phyloP scores from a whole-genome alignment of 53 echinoderm and acorn worm species.

The Hippasteria phrygiana region DNA sequence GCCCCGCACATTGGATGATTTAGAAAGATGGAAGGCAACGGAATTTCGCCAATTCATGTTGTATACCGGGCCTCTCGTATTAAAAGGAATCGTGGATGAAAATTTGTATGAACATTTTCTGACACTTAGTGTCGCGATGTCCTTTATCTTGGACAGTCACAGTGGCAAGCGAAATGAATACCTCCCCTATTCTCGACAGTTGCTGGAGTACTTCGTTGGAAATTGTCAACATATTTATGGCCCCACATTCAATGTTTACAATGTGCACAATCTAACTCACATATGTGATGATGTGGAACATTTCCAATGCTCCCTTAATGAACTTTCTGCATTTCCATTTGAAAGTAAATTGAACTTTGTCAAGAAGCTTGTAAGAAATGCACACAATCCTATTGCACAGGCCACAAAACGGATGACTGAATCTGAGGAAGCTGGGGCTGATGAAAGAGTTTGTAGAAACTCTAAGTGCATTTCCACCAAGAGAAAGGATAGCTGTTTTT shows the following conservation, averaged over 20 bases:
- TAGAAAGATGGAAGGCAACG: conserved; percentile 46
- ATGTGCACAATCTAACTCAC: conserved; percentile 40
- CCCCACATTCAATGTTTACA: conserved; percentile 36
- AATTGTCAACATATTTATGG: conserved; percentile 35
- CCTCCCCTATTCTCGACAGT: conserved; percentile 41
- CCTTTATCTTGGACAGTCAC: conserved; percentile 6
- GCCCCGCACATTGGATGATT: conserved; percentile 20
- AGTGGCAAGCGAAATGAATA: conserved; percentile 42
- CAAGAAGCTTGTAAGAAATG: conserved; percentile 50
- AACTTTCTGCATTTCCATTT: conserved; percentile 48
- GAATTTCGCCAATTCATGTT: conserved; percentile 45
- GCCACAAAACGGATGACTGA: conserved; percentile 34
- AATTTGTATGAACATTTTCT: conserved; percentile 45
- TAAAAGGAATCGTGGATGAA: conserved; percentile 12
- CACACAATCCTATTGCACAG: conserved; percentile 49
- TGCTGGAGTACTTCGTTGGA: conserved; percentile 41
- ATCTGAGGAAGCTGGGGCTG: conserved; percentile 25
- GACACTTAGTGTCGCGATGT: conserved; percentile 8
- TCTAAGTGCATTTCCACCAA: not conserved
- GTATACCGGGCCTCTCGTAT: conserved; percentile 43
- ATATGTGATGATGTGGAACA: conserved; percentile 30
- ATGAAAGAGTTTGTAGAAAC: not conserved
- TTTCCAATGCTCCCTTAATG: conserved; percentile 43
- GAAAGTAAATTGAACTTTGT: conserved; percentile 39
- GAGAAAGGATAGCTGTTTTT: conserved; percentile 50